A percentile compares a stretch with the other conserved stretches of the same genome.
These are phyloP conservation scores for Megaceryle maxima DNA, from an alignment of 2,113 vertebrate genomes.

Conservation along the genomic window DNA sequence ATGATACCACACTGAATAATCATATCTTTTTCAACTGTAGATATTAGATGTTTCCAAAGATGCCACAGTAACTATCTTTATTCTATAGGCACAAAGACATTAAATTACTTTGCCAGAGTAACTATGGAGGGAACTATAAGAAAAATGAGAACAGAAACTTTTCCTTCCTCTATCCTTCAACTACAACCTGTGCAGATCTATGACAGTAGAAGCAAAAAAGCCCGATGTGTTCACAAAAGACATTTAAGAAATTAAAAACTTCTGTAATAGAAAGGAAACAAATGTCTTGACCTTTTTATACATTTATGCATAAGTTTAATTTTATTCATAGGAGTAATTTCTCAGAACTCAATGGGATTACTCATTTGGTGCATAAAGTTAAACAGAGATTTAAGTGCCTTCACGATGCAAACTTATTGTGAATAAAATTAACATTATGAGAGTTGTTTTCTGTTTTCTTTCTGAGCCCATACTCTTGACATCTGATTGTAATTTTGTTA, in stretches of 20 bases:
- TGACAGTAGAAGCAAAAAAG: background rate
- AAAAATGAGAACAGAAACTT: background rate
- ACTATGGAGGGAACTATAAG: background rate
- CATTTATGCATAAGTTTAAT: background rate
- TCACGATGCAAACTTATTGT: background rate
- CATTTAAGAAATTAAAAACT: conserved; percentile 1
- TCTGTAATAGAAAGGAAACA: background rate
- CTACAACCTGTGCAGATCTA: background rate
- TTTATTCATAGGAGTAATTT: conserved; percentile 15
- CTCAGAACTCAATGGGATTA: background rate
- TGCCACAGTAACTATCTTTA: background rate
- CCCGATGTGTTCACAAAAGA: background rate
- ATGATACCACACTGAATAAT: background rate
- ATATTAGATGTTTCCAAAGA: background rate
- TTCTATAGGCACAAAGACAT: background rate
- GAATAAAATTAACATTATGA: background rate
- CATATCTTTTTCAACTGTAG: background rate
- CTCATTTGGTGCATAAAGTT: background rate
- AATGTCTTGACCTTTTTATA: background rate
- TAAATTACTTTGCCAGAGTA: background rate
- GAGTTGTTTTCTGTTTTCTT: background rate
- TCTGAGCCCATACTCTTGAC: background rate
- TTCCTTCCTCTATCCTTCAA: background rate
- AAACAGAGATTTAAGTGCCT: background rate
- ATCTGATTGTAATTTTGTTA: background rate